Percentiles rank a stretch among this genome's conserved stretches.
phyloP scores from a whole-genome alignment of 2,797 vertebrate species.

The Champsocephalus gunnari region DNA sequence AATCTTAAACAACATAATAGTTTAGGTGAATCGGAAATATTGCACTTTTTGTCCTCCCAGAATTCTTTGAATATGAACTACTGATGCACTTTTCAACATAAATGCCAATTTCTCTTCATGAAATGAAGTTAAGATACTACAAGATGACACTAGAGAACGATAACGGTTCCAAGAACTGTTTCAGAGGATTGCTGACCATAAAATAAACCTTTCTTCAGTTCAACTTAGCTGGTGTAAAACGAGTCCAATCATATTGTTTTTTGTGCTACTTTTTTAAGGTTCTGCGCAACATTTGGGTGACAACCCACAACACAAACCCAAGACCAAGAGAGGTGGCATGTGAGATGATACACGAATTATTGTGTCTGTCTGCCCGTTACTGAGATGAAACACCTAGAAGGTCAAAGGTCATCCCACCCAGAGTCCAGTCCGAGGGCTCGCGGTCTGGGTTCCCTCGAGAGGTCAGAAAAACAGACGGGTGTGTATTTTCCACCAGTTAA shows the following conservation, averaged over 20 bases:
- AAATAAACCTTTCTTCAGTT: slow-evolving; percentile 5
- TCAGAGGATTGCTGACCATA: slow-evolving; percentile 8
- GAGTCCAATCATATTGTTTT: not conserved
- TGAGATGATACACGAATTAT: slow-evolving; percentile 19
- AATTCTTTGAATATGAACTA: slow-evolving; percentile 13
- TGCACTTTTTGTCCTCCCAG: not conserved
- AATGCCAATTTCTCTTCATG: not conserved
- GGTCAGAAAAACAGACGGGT: slow-evolving; percentile 68
- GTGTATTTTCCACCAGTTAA: slow-evolving; percentile 65
- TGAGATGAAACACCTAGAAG: slow-evolving; percentile 75
- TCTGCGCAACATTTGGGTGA: slow-evolving; percentile 6
- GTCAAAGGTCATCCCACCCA: slow-evolving; percentile 80
- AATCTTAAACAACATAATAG: slow-evolving; percentile 1
- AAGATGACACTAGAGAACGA: slow-evolving; percentile 10
- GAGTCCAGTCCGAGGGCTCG: slow-evolving; percentile 48
- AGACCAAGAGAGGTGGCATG: slow-evolving; percentile 18
- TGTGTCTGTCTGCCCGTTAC: slow-evolving; percentile 40
- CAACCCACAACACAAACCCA: not conserved
- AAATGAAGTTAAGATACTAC: slow-evolving; percentile 15
- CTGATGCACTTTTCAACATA: not conserved
- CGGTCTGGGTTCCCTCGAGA: slow-evolving; percentile 44
- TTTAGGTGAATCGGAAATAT: slow-evolving; percentile 21
- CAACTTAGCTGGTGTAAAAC: slow-evolving; percentile 9
- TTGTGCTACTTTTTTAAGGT: not conserved
- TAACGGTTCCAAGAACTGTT: slow-evolving; percentile 15